Evolutionary conservation across 2,888 invertebrate genomes (phyloP).

Genomic region (Noctuana brunneofusca): DNA sequence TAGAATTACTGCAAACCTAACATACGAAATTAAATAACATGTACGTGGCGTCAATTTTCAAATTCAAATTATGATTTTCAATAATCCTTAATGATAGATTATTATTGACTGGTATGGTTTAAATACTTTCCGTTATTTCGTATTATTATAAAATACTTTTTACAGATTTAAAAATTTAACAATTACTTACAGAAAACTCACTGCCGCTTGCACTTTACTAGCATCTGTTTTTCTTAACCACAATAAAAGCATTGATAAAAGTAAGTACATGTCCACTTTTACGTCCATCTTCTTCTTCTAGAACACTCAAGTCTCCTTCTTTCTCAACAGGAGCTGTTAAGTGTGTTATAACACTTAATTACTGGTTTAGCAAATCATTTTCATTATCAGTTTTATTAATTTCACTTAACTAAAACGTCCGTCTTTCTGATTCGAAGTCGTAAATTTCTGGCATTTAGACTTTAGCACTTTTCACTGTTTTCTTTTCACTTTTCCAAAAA

Average conservation of each 20-base stretch:
- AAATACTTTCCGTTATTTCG: too few species aligned
- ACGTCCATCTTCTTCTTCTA: slow-evolving; percentile 48
- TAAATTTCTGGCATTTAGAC: slow-evolving; percentile 18
- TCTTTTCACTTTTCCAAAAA: background rate
- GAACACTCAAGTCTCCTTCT: slow-evolving; percentile 17
- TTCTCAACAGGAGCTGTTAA: background rate
- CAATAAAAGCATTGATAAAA: slow-evolving; percentile 47
- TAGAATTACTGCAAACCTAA: too few species aligned
- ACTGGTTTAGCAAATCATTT: slow-evolving; percentile 19
- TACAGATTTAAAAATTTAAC: too few species aligned
- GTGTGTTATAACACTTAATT: background rate
- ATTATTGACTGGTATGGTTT: too few species aligned
- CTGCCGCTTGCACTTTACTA: slow-evolving; percentile 69
- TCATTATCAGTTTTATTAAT: background rate
- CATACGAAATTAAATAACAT: too few species aligned
- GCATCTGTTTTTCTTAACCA: slow-evolving; percentile 48
- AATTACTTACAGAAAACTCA: slow-evolving; percentile 71
- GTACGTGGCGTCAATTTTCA: too few species aligned
- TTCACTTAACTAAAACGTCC: slow-evolving; percentile 24
- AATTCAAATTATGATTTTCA: too few species aligned
- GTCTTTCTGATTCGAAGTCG: background rate
- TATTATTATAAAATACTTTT: background rate
- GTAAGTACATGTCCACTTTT: slow-evolving; percentile 44
- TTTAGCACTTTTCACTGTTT: too few species aligned
- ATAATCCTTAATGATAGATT: too few species aligned